Evolutionary conservation across 1,140 invertebrate genomes (phyloP), one percentile per base, ranked within the genome.

Genomic region (Hydropsyche tenuis): DNA sequence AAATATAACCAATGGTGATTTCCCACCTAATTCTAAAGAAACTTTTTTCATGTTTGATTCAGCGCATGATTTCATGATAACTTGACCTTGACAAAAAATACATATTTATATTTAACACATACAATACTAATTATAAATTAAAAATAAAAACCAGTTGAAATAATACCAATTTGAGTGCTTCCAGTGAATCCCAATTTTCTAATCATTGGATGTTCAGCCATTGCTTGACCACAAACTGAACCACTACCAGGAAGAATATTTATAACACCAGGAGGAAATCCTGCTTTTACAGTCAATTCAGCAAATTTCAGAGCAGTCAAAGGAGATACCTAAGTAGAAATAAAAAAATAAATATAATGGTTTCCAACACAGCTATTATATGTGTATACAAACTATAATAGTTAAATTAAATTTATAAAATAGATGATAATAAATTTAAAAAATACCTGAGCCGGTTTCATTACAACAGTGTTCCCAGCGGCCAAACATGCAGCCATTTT

Each of bases 401-500:
- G 9, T 4, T 37, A 37, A 4, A 37, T 37, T n/a, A n/a, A n/a
- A n/a, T n/a, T n/a, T n/a, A n/a, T n/a, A n/a, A n/a, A n/a, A n/a
- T n/a, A n/a, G n/a, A n/a, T n/a, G n/a, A n/a, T n/a, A n/a, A n/a
- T n/a, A n/a, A 48, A 6, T 48, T 12, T 12, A 56, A 4, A 51
- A 3, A 4, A 80, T 78, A 86, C 85, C 80, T 97, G 96, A 0
- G 97, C 96, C 0, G 96, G 93, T 82, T 99, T 99, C 85, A 99
- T 93, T 0, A 99, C 90, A 12, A 97, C 91, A 0, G 92, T 94
- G 79, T 98, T 99, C 11, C 97, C 96, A 18, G 94, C 94, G 0
- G 96, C 94, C 18, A 99, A 85, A 75, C 97, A 98, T 0, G 97
- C 96, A 0, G 95, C 97, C 88, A 99, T 92, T 81, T 99, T 99